Evolutionary conservation across 1,140 invertebrate genomes (phyloP).

Genomic region (Heliothis virescens): DNA sequence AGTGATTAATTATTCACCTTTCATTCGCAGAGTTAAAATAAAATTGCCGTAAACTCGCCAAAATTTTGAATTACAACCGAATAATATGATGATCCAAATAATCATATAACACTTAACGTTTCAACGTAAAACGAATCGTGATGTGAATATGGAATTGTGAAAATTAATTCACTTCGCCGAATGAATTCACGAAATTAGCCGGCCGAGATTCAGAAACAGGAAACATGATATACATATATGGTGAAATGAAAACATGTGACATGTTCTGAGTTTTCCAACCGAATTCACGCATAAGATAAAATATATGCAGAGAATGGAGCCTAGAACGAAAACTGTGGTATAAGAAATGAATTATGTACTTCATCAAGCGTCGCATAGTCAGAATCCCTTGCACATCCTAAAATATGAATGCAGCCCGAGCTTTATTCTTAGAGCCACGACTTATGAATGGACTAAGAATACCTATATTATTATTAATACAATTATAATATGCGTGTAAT

Average conservation of each 20-base stretch:
- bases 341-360: too few relatives aligned
- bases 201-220: slow-evolving; percentile 26
- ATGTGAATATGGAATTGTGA: slow-evolving; percentile 25
- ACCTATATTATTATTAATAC: too few relatives aligned
- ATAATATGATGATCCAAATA: slow-evolving; percentile 41
- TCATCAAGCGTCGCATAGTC: too few relatives aligned
- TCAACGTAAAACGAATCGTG: slow-evolving; percentile 21
- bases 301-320: too few relatives aligned
- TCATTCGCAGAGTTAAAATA: too few relatives aligned
- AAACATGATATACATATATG: slow-evolving; percentile 15
- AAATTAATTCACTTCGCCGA: slow-evolving; percentile 36
- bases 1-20: too few relatives aligned
- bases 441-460: too few relatives aligned
- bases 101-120: slow-evolving; percentile 41
- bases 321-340: too few relatives aligned
- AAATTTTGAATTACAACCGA: slow-evolving; percentile 33
- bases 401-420: too few relatives aligned
- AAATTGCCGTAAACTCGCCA: background rate
- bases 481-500: too few relatives aligned
- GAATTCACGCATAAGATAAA: background rate
- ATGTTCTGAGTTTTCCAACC: background rate
- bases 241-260: slow-evolving; percentile 20
- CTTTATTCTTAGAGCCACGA: too few relatives aligned
- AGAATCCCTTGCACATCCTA: too few relatives aligned
- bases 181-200: slow-evolving; percentile 41